Conservation (phyloP, 1,140 invertebrate genomes). For the Eueides isabella region DNA sequence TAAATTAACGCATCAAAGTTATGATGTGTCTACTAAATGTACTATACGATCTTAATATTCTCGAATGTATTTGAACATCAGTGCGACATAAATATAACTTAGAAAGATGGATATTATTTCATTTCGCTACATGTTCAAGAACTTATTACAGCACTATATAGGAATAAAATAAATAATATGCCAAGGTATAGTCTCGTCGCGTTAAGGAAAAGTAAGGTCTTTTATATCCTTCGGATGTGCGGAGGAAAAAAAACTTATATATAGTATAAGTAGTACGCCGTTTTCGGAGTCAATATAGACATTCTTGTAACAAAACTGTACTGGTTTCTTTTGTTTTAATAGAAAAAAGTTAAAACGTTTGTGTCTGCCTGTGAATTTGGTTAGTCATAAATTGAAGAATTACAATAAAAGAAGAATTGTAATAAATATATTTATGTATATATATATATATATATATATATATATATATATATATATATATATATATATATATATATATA, state of each 20-base stretch:
- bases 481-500: no score
- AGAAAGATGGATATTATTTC: conserved; percentile 38
- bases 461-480: no score
- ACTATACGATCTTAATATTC: conserved; percentile 12
- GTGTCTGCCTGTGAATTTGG: no score
- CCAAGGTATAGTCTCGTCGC: conserved; percentile 37
- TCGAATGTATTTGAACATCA: conserved; percentile 27
- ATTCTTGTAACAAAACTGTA: background rate
- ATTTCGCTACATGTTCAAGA: conserved; percentile 42
- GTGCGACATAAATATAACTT: conserved; percentile 30
- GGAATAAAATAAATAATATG: conserved; percentile 45
- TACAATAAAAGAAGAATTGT: no score
- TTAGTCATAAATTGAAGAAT: no score
- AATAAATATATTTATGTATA: no score
- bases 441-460: no score
- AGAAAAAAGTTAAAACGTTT: no score
- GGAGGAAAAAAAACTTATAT: background rate
- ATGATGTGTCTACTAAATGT: conserved; percentile 12
- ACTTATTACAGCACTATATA: conserved; percentile 40
- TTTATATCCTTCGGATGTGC: conserved; percentile 6
- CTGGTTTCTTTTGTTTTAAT: background rate
- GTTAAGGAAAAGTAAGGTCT: conserved; percentile 42
- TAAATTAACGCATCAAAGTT: conserved; percentile 8
- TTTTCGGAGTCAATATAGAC: background rate
- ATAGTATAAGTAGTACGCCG: background rate